These are phyloP conservation scores for Osmerus eperlanus DNA, from an alignment of 2,113 vertebrate species.

Conservation along the genomic window DNA sequence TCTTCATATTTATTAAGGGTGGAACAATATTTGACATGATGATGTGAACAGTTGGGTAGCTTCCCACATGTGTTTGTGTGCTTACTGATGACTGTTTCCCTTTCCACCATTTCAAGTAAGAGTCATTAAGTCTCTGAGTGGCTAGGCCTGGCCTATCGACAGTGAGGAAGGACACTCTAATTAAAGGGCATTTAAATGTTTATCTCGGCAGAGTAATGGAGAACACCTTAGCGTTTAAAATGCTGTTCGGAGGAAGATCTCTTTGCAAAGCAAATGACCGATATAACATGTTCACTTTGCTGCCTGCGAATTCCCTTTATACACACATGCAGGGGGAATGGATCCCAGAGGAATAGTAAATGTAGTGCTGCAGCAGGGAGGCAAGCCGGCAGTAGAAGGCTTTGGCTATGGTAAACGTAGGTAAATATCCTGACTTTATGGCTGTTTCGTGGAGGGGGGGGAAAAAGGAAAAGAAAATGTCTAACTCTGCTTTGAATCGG, in stretches of 20 bases:
- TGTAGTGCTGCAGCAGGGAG: constrained; percentile 57
- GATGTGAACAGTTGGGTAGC: constrained; percentile 30
- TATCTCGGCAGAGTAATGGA: constrained; percentile 68
- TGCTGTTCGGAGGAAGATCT: constrained; percentile 70
- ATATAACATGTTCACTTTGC: constrained; percentile 72
- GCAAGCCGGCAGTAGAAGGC: constrained; percentile 44
- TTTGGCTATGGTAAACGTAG: constrained; percentile 52
- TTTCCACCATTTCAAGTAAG: constrained; percentile 73
- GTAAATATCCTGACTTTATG: constrained; percentile 70
- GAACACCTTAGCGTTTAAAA: constrained; percentile 76
- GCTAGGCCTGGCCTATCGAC: constrained; percentile 74
- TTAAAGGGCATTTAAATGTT: constrained; percentile 79
- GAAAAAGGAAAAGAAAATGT: constrained; percentile 52
- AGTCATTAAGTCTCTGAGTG: constrained; percentile 75
- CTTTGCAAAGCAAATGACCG: constrained; percentile 70
- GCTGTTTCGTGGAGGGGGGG: constrained; percentile 51
- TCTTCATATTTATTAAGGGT: constrained; percentile 50
- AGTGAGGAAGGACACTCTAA: constrained; percentile 74
- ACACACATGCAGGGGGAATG: constrained; percentile 67
- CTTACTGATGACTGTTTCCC: constrained; percentile 57
- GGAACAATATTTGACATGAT: constrained; percentile 36
- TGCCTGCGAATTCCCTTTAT: constrained; percentile 76
- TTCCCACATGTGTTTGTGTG: constrained; percentile 60
- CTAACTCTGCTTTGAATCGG: constrained; percentile 58
- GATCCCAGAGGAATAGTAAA: constrained; percentile 73